Percentiles rank a stretch among this genome's conserved stretches.
Conservation (phyloP, 2,888 invertebrate genomes). For the Coleophora flavipennella region DNA sequence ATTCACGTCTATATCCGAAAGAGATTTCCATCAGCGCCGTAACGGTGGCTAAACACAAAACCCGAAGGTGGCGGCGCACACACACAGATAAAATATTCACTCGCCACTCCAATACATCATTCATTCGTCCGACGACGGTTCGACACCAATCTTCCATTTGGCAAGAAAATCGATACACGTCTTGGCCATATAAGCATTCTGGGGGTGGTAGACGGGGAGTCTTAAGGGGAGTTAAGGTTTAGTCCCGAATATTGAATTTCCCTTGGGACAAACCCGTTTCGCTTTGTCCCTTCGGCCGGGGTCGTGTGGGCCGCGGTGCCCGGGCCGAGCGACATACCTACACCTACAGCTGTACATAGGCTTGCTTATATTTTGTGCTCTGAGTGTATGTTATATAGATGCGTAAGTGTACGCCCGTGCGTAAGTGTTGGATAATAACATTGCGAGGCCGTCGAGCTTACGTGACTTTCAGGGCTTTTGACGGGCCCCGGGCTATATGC, state of each 20-base stretch:
- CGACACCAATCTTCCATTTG: conserved; percentile 74
- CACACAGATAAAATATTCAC: conserved; percentile 58
- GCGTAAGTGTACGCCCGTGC: conserved; percentile 45
- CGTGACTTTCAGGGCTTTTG: conserved; percentile 67
- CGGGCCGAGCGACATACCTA: conserved; percentile 45
- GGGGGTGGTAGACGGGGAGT: conserved; percentile 68
- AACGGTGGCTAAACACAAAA: conserved; percentile 59
- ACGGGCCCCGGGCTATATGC: conserved; percentile 55
- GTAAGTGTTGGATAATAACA: conserved; percentile 70
- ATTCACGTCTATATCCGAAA: conserved; percentile 54
- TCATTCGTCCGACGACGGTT: conserved; percentile 67
- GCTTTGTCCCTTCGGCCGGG: conserved; percentile 70
- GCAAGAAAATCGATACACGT: conserved; percentile 72
- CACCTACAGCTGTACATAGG: conserved; percentile 21
- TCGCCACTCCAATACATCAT: conserved; percentile 69
- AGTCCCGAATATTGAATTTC: conserved; percentile 75
- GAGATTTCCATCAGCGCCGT: conserved; percentile 55
- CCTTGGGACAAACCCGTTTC: conserved; percentile 74
- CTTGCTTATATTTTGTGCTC: conserved; percentile 16
- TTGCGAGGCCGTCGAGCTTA: conserved; percentile 60
- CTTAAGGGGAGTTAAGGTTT: conserved; percentile 73
- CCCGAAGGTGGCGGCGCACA: conserved; percentile 37
- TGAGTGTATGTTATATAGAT: conserved; percentile 13
- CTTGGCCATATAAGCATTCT: conserved; percentile 74
- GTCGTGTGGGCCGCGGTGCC: conserved; percentile 69